Evolutionary conservation across 2,113 vertebrate genomes (phyloP).

Genomic region (Mustela nigripes): DNA sequence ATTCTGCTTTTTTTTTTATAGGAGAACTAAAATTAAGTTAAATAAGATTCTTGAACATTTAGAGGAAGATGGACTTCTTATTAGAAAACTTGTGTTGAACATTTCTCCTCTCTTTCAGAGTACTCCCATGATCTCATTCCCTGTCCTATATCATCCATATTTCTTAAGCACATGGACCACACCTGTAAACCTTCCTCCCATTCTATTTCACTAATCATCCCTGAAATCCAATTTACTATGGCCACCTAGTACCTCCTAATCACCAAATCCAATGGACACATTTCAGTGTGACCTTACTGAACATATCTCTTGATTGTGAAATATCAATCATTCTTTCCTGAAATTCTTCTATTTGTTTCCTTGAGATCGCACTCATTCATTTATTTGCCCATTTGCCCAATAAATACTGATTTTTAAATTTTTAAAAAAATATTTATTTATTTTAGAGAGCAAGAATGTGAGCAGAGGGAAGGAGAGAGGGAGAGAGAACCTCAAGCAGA

Average conservation of each 20-base stretch:
- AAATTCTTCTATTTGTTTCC: neutral
- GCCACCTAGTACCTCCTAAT: neutral
- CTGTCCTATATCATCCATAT: neutral
- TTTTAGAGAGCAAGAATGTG: neutral
- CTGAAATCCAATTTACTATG: neutral
- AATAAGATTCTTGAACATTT: neutral
- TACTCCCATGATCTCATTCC: neutral
- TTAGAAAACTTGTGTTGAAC: neutral
- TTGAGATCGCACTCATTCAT: neutral
- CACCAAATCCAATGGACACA: neutral
- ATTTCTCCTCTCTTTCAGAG: neutral
- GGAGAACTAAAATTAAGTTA: neutral
- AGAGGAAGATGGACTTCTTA: neutral
- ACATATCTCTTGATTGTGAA: neutral
- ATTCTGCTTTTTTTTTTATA: neutral
- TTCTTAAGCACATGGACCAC: neutral
- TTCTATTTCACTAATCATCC: neutral
- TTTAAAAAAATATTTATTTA: neutral
- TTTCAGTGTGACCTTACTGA: conserved; percentile 1
- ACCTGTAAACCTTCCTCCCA: neutral
- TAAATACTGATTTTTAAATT: neutral
- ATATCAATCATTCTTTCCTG: neutral
- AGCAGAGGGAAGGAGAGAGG: neutral
- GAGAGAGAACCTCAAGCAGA: neutral
- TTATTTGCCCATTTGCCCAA: neutral